A percentile compares a stretch with the other conserved stretches of the same genome.
Evolutionary conservation across 2,113 vertebrate species (phyloP).

Genomic region (Phrynosoma platyrhinos): DNA sequence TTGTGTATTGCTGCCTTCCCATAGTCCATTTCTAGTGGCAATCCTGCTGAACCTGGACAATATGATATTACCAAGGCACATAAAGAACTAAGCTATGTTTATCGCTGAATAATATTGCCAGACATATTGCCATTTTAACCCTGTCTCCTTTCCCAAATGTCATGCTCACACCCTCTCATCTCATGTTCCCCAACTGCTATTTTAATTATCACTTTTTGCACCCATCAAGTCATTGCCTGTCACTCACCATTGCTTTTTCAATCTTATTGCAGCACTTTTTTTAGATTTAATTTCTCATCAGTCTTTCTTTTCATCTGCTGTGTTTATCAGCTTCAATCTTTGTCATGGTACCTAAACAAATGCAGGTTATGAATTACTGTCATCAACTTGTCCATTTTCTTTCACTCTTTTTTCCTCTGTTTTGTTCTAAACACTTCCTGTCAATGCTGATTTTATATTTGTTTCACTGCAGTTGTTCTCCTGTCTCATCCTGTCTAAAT

Average conservation of each 20-base stretch:
- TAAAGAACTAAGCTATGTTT: not conserved
- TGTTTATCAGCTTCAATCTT: constrained; percentile 28
- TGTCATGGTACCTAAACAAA: not conserved
- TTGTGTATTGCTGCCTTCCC: not conserved
- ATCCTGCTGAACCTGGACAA: constrained; percentile 8
- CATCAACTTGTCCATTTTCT: not conserved
- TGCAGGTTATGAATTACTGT: not conserved
- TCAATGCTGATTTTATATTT: constrained; percentile 1
- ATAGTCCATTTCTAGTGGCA: not conserved
- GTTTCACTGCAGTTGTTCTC: constrained; percentile 19
- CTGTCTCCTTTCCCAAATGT: constrained; percentile 11
- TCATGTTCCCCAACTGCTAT: not conserved
- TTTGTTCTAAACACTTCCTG: constrained; percentile 20
- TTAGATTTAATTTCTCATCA: constrained; percentile 52
- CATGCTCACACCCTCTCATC: constrained; percentile 15
- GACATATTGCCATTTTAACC: constrained; percentile 16
- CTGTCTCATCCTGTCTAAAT: constrained; percentile 20
- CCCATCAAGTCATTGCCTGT: constrained; percentile 43
- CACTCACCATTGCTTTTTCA: constrained; percentile 46
- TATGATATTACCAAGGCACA: not conserved
- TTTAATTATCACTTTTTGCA: constrained; percentile 57
- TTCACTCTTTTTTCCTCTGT: not conserved
- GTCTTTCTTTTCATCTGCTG: constrained; percentile 5
- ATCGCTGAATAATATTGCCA: not conserved
- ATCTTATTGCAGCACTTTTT: constrained; percentile 46